Evolutionary conservation across 2,113 vertebrate species (phyloP), one percentile per base, ranked within the genome.

Genomic region (Cavia aperea): DNA sequence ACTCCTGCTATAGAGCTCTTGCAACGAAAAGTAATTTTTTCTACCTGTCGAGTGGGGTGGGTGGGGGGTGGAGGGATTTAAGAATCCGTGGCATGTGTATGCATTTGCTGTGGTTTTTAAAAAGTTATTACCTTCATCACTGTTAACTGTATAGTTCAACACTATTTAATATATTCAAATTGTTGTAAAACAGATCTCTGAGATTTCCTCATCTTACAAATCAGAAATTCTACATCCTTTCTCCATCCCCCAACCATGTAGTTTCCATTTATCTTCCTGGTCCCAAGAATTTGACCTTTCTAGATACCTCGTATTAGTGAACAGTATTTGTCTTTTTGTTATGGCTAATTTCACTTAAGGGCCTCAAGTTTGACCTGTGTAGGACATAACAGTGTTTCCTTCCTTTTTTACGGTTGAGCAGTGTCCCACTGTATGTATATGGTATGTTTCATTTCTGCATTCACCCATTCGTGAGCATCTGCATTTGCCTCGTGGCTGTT

Each of bases 341-440:
- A 83, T 87, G n/a, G 6, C 8, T 77, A 90, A 72, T 94, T 94
- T 93, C 51, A 63, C 36, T 81, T 56, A 86, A 56, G 39, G 6
- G 31, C n/a, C 65, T 88, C 62, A 63, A 36, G 18, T 4, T 91
- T 91, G 68, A 19, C 87, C 18, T 8, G 3, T 73, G 19, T 26
- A 63, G 33, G 29, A 62, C 19, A 26, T 70, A 21, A 58, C 39
- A 73, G 2, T 39, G 84, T 36, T 43, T 62, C 31, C 68, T 91
- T 91, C 58, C 36, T 79, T 87, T 84, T 54, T 73, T 60, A 88
- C 65, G 43, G 39, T 12, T 26, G 49, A 73, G 36, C 62, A 43
- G 46, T 89, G 49, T 36, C 49, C 43, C 36, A 31, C 6, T 21
- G 29, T 36, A 12, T 86, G 2, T 70, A 5, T 65, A 4, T 51